Evolutionary conservation across 1,140 invertebrate species (phyloP), one percentile per base, ranked within the genome.

Genomic region (Trachymyrmex septentrionalis): DNA sequence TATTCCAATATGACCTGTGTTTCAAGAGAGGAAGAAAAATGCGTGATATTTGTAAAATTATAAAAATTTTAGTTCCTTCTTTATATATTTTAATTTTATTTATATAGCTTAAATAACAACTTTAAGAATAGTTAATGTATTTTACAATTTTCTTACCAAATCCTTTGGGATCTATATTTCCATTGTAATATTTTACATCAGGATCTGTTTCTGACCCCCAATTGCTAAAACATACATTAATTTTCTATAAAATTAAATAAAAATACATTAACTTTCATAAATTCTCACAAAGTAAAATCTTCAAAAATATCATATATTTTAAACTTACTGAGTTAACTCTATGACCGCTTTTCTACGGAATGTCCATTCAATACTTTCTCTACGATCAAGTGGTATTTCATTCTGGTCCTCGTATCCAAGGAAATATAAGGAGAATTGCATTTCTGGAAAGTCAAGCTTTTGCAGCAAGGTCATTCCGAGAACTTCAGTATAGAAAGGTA

Each of bases 391-490:
- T 3, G 97, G 97, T 19, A 98, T 96, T 86, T 98, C 97, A 27
- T 96, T 95, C 0, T 96, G 94, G 67, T 97, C 96, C 94, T 99
- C 98, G 95, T 98, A 99, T 4, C 98, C 99, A 97, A 99, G 97
- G 92, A 99, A 99, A 95, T 98, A 99, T 0, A 99, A 91, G 0
- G 98, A 98, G 93, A 99, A 99, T 94, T 98, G 98, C 96, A 98
- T 97, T 84, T 96, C 96, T 0, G 98, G 97, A 94, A 99, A 99
- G 93, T 99, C 98, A 5, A 98, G 93, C 93, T 99, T 98, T 87
- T 98, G 97, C 63, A 99, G 94, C 21, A 99, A 95, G 4, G 96
- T 97, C 98, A 99, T 99, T 19, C 99, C 99, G 5, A 99, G 95
- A 3, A 99, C 97, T 87, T 97, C 96, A 0, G 98, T 98, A 94